Conservation (phyloP, 1,140 invertebrate genomes). For the Leptopilina clavipes region DNA sequence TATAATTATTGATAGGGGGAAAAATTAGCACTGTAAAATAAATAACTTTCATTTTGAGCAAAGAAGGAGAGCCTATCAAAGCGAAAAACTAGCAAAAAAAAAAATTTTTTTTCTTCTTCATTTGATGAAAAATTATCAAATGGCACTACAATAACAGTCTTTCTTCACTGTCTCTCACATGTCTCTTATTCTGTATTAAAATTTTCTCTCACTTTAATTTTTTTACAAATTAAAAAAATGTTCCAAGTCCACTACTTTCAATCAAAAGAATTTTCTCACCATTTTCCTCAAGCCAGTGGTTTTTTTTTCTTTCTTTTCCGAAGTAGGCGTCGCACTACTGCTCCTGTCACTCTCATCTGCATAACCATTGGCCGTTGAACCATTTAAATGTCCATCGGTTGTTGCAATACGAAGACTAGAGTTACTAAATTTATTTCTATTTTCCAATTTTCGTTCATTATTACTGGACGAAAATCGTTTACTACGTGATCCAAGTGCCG, state of each 20-base stretch:
- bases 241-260: conserved; percentile 54
- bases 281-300: conserved; percentile 77
- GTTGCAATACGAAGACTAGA: not conserved
- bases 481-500: conserved; percentile 75
- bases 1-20: not conserved
- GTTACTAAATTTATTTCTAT: conserved; percentile 17
- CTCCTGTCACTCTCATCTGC: conserved; percentile 71
- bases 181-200: not conserved
- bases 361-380: conserved; percentile 63
- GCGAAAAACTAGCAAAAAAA: not conserved
- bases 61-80: not conserved
- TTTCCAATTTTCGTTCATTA: conserved; percentile 37
- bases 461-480: conserved; percentile 59
- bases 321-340: conserved; percentile 66
- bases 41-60: not conserved
- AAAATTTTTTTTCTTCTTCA: not conserved
- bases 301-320: conserved; percentile 75
- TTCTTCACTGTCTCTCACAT: not conserved
- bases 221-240: not conserved
- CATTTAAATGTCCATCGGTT: conserved; percentile 61
- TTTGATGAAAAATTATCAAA: not conserved
- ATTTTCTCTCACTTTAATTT: not conserved
- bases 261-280: conserved; percentile 81
- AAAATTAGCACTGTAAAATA: not conserved
- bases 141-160: conserved; percentile 31